Evolutionary conservation across 2,797 vertebrate species (phyloP), one percentile per base, ranked within the genome.

Genomic region (Coranthus polyacanthus): DNA sequence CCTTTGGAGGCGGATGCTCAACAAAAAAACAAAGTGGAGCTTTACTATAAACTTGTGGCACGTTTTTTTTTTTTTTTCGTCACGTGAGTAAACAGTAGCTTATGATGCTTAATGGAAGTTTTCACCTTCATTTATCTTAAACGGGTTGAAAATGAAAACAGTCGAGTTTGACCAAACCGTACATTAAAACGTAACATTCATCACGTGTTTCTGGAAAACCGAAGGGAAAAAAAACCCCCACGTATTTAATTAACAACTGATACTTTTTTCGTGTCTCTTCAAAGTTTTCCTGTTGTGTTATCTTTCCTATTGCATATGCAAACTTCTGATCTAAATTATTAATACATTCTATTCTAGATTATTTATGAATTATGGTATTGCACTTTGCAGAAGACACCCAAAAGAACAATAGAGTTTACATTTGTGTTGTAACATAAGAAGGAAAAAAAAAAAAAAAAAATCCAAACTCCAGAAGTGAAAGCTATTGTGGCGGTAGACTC

Each of bases 311-410:
- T 61, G 51, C 63, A 42, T 15, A 70, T 65, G 44, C 45, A 72
- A 52, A 72, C 45, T 65, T 73, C 26, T 71, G 69, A 47, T 64
- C 63, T 70, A 49, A 65, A 83, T 87, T 76, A 85, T 87, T 81
- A 38, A 84, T 81, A 39, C 21, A 51, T 55, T 42, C 41, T 62
- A 22, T 39, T 60, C 51, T 54, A 62, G 73, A 85, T 84, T 56
- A 75, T 80, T 83, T 78, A 87, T 84, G 72, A 45, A 84, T 80
- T 60, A n/a, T 11, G 7, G 22, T 55, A 37, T 74, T 75, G 47
- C 37, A 52, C 32, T 72, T 71, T 73, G 36, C 37, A 42, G 12
- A 61, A 69, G 56, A 79, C 56, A 78, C 15, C 42, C 34, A 47
- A 53, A 70, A 62, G 70, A 75, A 71, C 58, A 80, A 78, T 52